Conservation (phyloP, 1,140 invertebrate species). For the Micrasema longulum region DNA sequence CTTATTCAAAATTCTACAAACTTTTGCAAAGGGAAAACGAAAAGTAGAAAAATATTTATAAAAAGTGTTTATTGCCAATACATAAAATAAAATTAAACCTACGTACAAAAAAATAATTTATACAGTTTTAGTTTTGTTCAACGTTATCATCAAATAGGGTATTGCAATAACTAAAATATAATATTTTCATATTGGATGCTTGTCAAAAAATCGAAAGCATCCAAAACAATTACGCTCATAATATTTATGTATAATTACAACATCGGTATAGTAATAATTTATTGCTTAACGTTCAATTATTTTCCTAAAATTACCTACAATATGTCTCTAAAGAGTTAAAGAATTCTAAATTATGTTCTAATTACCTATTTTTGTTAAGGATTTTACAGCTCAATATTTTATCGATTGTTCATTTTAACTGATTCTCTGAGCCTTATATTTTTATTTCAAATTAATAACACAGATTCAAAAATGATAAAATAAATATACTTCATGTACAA, state of each 20-base stretch:
- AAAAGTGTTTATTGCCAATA: conserved; percentile 38
- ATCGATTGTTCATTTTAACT: too few relatives aligned
- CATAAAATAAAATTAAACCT: conserved; percentile 35
- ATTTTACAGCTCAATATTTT: conserved; percentile 11
- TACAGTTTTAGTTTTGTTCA: conserved; percentile 33
- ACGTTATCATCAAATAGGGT: neutral
- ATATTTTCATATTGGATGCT: neutral
- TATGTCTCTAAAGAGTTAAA: conserved; percentile 1
- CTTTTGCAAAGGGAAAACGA: too few relatives aligned
- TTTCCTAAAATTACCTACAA: conserved; percentile 11
- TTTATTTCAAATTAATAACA: too few relatives aligned
- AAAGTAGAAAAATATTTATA: conserved; percentile 2
- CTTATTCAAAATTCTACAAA: too few relatives aligned
- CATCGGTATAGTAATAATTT: neutral
- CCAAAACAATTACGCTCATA: neutral
- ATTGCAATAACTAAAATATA: conserved; percentile 20
- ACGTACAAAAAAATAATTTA: conserved; percentile 40
- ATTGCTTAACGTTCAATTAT: conserved; percentile 27
- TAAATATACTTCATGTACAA: too few relatives aligned
- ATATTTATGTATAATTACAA: neutral
- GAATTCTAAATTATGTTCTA: conserved; percentile 1
- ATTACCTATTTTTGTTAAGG: too few relatives aligned
- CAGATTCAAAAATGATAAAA: too few relatives aligned
- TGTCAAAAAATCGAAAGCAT: conserved; percentile 6
- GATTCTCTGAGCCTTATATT: too few relatives aligned